Evolutionary conservation across 2,888 invertebrate species (phyloP).

Genomic region (Caenorhabditis wallacei): DNA sequence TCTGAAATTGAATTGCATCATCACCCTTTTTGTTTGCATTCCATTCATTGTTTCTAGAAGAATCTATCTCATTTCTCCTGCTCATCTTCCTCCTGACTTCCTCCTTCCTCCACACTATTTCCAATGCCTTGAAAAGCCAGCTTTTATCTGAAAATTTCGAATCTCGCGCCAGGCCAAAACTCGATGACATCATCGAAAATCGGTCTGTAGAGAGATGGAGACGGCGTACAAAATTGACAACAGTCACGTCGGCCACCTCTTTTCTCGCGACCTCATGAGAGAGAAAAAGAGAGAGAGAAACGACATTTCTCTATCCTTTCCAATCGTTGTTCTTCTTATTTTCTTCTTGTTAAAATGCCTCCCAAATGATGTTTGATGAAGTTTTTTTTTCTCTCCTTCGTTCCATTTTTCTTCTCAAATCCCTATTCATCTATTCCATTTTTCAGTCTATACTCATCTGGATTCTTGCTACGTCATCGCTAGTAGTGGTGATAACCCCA

Average conservation of each 20-base stretch:
- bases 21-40: neutral
- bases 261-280: conserved; percentile 23
- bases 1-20: neutral
- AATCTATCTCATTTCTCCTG: neutral
- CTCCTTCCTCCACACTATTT: neutral
- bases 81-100: neutral
- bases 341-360: conserved; percentile 3
- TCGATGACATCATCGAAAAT: conserved; percentile 57
- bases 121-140: neutral
- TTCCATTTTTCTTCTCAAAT: neutral
- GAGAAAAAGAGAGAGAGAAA: conserved; percentile 11
- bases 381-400: neutral
- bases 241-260: conserved; percentile 48
- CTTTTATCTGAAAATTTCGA: conserved; percentile 3
- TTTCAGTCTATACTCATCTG: conserved; percentile 59
- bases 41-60: neutral
- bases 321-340: conserved; percentile 29
- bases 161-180: conserved; percentile 36
- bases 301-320: conserved; percentile 29
- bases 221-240: conserved; percentile 44
- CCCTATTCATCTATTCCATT: neutral
- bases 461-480: conserved; percentile 54
- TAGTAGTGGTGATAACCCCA: conserved; percentile 40
- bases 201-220: conserved; percentile 13
- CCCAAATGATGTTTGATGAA: conserved; percentile 31